Percentiles rank a stretch among this genome's conserved stretches.
Evolutionary conservation across 2,888 invertebrate species (phyloP).

Genomic region (Catotricha subobsoleta): DNA sequence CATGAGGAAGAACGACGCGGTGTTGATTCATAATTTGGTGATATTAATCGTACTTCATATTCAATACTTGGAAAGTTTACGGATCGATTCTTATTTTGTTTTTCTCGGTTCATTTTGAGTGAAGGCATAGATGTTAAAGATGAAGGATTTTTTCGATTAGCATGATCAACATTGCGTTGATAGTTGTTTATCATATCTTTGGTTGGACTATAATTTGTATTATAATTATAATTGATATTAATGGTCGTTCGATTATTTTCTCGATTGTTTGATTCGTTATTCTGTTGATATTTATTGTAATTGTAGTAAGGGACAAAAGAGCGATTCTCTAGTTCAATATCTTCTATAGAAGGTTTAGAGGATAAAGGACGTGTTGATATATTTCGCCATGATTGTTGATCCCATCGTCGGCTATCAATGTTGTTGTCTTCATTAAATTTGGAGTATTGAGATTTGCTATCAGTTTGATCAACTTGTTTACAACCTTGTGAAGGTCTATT

Average conservation of each 20-base stretch:
- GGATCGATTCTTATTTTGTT: neutral
- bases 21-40: neutral
- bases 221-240: neutral
- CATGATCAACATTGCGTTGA: neutral
- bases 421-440: too few species aligned
- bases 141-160: neutral
- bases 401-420: too few species aligned
- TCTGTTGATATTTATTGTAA: neutral
- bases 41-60: constrained; percentile 4
- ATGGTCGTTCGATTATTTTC: neutral
- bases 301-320: constrained; percentile 1
- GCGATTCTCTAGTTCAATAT: neutral
- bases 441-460: too few species aligned
- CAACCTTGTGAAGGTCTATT: too few species aligned
- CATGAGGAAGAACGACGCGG: neutral
- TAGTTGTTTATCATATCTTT: neutral
- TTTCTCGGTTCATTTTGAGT: too few species aligned
- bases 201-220: neutral
- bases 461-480: too few species aligned
- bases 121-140: too few species aligned
- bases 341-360: too few species aligned
- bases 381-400: neutral
- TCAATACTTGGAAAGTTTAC: constrained; percentile 2
- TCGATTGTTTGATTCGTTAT: neutral
- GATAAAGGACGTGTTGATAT: neutral